Conservation (phyloP, 2,888 invertebrate species). For the Ormyrus rosae region DNA sequence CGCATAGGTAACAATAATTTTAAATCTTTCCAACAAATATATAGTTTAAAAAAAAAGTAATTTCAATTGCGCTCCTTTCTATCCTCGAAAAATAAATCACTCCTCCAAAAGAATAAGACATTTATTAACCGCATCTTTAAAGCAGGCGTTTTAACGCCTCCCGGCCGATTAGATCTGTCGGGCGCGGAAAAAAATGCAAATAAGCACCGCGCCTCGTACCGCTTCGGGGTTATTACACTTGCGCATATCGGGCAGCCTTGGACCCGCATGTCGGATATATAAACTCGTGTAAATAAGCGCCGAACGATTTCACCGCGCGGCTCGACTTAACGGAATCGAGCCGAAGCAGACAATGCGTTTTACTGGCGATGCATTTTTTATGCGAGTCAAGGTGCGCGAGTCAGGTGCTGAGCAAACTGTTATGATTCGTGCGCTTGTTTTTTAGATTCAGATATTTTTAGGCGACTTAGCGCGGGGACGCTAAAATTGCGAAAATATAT, state of each 20-base stretch:
- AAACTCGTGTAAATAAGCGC: not conserved
- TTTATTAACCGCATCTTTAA: not conserved
- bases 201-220: not conserved
- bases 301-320: not conserved
- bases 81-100: constrained; percentile 2
- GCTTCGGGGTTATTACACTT: constrained; percentile 35
- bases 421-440: not conserved
- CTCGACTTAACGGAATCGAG: constrained; percentile 19
- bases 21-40: no score
- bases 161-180: not conserved
- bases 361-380: constrained; percentile 15
- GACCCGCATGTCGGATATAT: not conserved
- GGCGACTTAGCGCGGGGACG: no score
- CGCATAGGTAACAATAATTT: no score
- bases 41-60: no score
- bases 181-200: not conserved
- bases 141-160: constrained; percentile 7
- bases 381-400: not conserved
- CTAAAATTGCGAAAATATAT: no score
- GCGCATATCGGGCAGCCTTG: constrained; percentile 7
- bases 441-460: not conserved
- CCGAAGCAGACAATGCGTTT: constrained; percentile 17
- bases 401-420: not conserved
- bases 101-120: not conserved
- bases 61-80: no score